phyloP scores from a whole-genome alignment of 1,140 invertebrate species.

The Apis laboriosa region DNA sequence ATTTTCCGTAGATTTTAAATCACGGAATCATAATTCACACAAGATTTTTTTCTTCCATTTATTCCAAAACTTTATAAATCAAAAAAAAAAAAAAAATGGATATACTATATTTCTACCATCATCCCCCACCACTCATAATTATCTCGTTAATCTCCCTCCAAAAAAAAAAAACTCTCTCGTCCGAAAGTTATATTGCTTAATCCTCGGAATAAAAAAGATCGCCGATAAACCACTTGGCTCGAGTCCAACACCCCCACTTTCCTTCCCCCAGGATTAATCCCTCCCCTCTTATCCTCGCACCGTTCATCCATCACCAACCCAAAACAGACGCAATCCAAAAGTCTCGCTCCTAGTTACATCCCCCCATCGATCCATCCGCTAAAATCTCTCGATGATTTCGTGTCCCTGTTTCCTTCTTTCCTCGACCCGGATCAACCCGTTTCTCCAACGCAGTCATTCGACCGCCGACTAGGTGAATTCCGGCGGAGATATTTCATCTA shows the following conservation, averaged over 20 bases:
- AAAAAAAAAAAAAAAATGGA: too few relatives aligned
- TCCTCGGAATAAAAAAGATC: conserved; percentile 1
- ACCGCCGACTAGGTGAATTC: neutral
- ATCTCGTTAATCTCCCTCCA: neutral
- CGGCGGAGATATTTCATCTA: conserved; percentile 60
- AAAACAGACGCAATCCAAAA: neutral
- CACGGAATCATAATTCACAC: too few relatives aligned
- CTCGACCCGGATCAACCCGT: neutral
- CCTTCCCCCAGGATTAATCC: neutral
- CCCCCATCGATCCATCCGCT: neutral
- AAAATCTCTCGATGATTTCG: neutral
- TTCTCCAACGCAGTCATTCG: conserved; percentile 42
- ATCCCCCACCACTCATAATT: neutral
- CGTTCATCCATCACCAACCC: neutral
- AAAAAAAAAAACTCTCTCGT: neutral
- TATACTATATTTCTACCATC: too few relatives aligned
- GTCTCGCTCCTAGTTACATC: neutral
- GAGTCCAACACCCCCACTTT: neutral
- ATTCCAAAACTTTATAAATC: too few relatives aligned
- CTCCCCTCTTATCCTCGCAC: neutral
- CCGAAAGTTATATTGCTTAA: neutral
- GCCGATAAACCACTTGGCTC: conserved; percentile 21
- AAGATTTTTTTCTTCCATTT: too few relatives aligned
- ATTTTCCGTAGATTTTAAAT: too few relatives aligned
- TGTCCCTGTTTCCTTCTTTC: too few relatives aligned